Percentiles rank a stretch among this genome's conserved stretches.
phyloP scores from a whole-genome alignment of 2,113 vertebrate genomes.

The Chamaetylas fuelleborni region DNA sequence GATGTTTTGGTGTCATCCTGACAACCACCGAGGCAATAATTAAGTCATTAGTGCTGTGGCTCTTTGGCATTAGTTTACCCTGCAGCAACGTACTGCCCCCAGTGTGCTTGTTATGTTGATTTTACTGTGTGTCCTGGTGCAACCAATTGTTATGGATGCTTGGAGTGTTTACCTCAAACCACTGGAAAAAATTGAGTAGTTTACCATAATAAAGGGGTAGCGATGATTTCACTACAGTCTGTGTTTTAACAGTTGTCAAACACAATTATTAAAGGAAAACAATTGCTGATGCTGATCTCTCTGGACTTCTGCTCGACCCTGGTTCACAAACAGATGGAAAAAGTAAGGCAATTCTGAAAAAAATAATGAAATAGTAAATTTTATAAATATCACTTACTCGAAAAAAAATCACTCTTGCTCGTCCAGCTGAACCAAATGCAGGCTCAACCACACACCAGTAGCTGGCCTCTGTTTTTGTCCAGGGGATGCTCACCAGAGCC shows the following conservation, averaged over 20 bases:
- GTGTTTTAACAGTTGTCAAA: slow-evolving; percentile 32
- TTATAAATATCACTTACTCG: neutral
- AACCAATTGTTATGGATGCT: neutral
- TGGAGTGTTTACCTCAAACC: neutral
- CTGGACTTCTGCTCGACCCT: neutral
- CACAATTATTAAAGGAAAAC: slow-evolving; percentile 1
- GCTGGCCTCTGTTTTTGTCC: neutral
- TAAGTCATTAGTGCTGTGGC: neutral
- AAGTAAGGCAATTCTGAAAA: neutral
- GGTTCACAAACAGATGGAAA: neutral
- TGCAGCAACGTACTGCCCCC: neutral
- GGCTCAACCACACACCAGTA: neutral
- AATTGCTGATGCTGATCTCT: neutral
- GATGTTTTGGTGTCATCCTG: neutral
- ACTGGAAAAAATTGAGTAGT: neutral
- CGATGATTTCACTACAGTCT: neutral
- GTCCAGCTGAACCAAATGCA: neutral
- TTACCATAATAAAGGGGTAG: slow-evolving; percentile 5
- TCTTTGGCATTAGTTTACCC: neutral
- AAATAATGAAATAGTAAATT: neutral
- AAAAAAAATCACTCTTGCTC: neutral
- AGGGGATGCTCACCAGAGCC: neutral
- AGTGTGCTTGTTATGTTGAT: neutral
- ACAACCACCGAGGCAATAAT: neutral
- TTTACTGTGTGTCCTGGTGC: neutral